Percentiles rank a stretch among this genome's conserved stretches.
Evolutionary conservation across 2,113 vertebrate genomes (phyloP).

Genomic region (Crotalus helleri): DNA sequence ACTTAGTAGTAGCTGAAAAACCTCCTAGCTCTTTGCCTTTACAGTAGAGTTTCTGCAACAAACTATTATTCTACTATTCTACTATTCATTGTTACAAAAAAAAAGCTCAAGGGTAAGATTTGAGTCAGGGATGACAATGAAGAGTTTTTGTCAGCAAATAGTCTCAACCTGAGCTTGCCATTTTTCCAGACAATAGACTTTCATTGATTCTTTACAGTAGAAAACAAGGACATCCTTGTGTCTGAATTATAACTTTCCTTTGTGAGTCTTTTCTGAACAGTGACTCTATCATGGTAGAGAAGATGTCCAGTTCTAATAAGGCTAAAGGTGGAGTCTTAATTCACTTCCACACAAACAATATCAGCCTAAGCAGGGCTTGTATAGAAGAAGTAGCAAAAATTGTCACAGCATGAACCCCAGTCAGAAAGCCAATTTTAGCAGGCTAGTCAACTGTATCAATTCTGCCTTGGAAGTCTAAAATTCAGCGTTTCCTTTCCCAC

Average conservation of each 20-base stretch:
- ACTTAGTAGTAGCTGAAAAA: neutral
- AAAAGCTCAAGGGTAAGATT: neutral
- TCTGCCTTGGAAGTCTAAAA: neutral
- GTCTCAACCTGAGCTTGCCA: neutral
- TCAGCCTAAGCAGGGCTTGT: neutral
- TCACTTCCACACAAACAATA: neutral
- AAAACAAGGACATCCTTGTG: neutral
- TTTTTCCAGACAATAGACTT: neutral
- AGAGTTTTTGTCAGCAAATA: neutral
- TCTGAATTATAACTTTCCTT: neutral
- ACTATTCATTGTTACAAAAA: neutral
- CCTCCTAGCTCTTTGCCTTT: neutral
- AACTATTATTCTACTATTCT: neutral
- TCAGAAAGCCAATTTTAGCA: neutral
- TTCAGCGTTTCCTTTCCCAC: neutral
- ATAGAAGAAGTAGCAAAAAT: neutral
- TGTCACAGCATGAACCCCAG: neutral
- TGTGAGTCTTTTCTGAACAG: neutral
- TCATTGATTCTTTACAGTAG: too few species aligned
- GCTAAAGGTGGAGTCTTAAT: neutral
- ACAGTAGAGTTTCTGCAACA: neutral
- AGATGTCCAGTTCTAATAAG: neutral
- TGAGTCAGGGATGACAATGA: neutral
- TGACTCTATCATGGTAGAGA: neutral
- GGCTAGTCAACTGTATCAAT: neutral